Conservation (phyloP, 2,797 vertebrate genomes). For the Acipenser oxyrinchus region DNA sequence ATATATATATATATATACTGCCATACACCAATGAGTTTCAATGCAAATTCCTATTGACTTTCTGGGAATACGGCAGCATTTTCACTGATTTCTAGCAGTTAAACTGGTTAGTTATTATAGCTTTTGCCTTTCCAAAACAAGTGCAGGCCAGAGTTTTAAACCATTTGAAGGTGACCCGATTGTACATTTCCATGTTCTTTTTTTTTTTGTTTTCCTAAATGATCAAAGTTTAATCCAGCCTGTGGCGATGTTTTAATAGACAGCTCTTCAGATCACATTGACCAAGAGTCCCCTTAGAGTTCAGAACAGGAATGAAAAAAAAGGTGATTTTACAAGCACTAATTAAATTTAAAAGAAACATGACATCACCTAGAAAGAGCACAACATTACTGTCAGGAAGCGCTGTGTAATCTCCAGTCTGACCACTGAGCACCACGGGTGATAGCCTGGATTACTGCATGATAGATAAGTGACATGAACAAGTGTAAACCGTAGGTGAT, state of each 20-base stretch:
- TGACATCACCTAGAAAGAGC: too few relatives aligned
- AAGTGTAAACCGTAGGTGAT: too few relatives aligned
- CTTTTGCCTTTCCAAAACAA: too few relatives aligned
- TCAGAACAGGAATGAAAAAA: constrained; percentile 27
- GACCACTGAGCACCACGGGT: too few relatives aligned
- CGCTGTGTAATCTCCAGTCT: too few relatives aligned
- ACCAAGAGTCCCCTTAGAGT: constrained; percentile 23
- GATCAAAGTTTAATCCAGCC: constrained; percentile 30
- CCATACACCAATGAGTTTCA: constrained; percentile 10
- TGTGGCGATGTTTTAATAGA: constrained; percentile 13
- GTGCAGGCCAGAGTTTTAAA: too few relatives aligned
- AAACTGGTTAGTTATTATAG: constrained; percentile 13
- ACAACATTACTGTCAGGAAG: too few relatives aligned
- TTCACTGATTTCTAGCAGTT: neutral
- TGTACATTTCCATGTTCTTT: constrained; percentile 12
- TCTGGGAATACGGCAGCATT: neutral
- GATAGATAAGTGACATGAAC: too few relatives aligned
- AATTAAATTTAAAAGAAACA: constrained; percentile 27
- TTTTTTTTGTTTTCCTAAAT: constrained; percentile 19
- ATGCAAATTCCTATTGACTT: constrained; percentile 5
- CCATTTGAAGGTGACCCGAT: neutral
- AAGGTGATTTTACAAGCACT: constrained; percentile 20
- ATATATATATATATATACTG: too few relatives aligned
- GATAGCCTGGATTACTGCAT: too few relatives aligned
- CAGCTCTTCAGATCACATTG: constrained; percentile 22